Evolutionary conservation across 2,888 invertebrate genomes (phyloP), one percentile per base, ranked within the genome.

Genomic region (Scaptomyza reducta): DNA sequence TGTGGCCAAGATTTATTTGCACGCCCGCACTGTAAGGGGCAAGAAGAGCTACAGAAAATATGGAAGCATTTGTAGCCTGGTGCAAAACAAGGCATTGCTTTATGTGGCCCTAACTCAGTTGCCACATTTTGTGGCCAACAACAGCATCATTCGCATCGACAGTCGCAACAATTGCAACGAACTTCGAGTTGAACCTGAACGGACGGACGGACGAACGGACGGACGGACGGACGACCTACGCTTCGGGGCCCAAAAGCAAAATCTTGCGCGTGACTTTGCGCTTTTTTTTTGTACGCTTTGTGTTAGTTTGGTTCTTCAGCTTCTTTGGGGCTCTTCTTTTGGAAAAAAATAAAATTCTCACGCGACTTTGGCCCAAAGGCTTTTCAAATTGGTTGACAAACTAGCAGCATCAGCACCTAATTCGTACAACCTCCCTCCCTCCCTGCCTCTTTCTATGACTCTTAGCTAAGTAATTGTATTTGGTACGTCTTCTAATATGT

Each of bases 221-320:
- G n/a, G n/a, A n/a, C n/a, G n/a, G n/a, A n/a, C n/a, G 22, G 22
- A 54, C 58, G 29, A 62, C 49, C 62, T 46, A 40, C 50, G 74
- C 87, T 82, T 45, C 46, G 56, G 80, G 80, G n/a, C n/a, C 77
- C 69, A 73, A 77, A 74, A 49, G 6, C 31, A 10, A 72, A 77
- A 58, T 73, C 64, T 69, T 77, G 88, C 77, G 88, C 89, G 86
- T 89, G 89, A 89, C 89, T 86, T 73, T 76, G 88, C 76, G 63
- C 70, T 76, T 86, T 76, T 75, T 59, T 86, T 76, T 73, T 58
- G 40, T 9, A 3, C 35, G 31, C 14, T 54, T 57, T 61, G 46
- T 18, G 9, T 46, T 55, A n/a, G 1, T 31, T 7, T 40, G 46
- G 16, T 65, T 55, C 45, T 41, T 40, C 50, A 47, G 44, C 41